Percentiles rank a stretch among this genome's conserved stretches.
Evolutionary conservation across 2,888 invertebrate species (phyloP).

Genomic region (Kryphioiulus occultus): DNA sequence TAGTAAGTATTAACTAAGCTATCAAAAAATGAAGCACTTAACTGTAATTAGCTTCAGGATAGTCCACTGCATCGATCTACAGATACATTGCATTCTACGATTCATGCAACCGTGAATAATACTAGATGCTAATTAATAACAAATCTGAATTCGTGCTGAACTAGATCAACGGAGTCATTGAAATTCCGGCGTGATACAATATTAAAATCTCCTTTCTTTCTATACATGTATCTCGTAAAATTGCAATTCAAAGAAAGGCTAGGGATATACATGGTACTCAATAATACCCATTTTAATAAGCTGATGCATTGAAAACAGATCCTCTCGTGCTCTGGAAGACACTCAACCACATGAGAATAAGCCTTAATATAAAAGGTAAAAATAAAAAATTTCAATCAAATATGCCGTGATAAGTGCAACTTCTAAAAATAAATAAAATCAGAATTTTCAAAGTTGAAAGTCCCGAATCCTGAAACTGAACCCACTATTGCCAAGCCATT

Average conservation of each 20-base stretch:
- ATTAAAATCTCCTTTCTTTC: neutral
- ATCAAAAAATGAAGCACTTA: conserved; percentile 1
- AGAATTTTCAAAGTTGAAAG: neutral
- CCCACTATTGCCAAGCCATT: conserved; percentile 37
- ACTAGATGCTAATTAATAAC: neutral
- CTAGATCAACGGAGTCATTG: neutral
- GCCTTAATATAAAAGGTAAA: conserved; percentile 28
- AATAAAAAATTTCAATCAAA: conserved; percentile 1
- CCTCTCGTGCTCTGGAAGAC: conserved; percentile 46
- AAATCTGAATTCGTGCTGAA: neutral
- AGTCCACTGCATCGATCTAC: neutral
- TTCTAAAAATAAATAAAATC: conserved; percentile 40
- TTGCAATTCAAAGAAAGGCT: neutral
- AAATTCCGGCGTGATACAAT: neutral
- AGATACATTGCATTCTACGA: neutral
- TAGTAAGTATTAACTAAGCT: neutral
- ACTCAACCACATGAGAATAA: conserved; percentile 42
- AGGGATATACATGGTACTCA: neutral
- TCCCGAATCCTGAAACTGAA: conserved; percentile 40
- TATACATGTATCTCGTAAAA: neutral
- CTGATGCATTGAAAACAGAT: neutral
- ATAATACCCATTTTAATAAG: neutral
- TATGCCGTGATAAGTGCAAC: conserved; percentile 45
- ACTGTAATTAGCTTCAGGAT: conserved; percentile 3
- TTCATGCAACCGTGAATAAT: neutral